Base-by-base conservation (phyloP, 2,888 invertebrate genomes). In the Polylopha cassiicola region DNA sequence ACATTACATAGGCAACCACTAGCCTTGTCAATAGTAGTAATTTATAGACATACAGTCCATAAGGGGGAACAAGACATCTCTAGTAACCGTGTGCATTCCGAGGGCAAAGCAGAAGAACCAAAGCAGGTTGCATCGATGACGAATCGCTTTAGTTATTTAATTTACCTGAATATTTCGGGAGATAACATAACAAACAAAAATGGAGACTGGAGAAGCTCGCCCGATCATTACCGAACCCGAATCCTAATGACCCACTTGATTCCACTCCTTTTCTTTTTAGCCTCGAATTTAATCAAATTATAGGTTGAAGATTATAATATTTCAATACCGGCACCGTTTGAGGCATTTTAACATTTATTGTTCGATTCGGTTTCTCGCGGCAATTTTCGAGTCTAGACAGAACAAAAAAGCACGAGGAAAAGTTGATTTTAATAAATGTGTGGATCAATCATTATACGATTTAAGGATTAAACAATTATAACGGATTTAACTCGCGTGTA, bases 301-400 rank as follows among this genome's bases (percentile, higher is more conserved):
- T 82, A 84, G 81, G 84, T 82, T 84, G 64, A 71, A 67, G 70
- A 75, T 84, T 84, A 79, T 82, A 85, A 84, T 82, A 82, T 84
- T 85, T 81, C 82, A 80, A 81, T 84, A 77, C 70, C 72, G 75
- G 73, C 81, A 79, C 69, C 73, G 78, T 75, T 81, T 78, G 71
- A 74, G 79, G 81, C 77, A 81, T 80, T 82, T 79, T 61, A 65
- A 55, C 69, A 75, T 80, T 84, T 82, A 71, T 80, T 80, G 68
- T 79, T 72, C 56, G 71, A 73, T 77, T 79, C 71, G 63, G 71
- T 73, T 72, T 73, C 61, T 66, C 61, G 52, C 64, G 55, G 65
- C 75, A 79, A 82, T 84, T 82, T 81, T 54, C 58, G 61, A 73
- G 77, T 81, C 78, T 74, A 80, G 79, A 80, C 78, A 59, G 69